Evolutionary conservation across 2,113 vertebrate species (phyloP).

Genomic region (Sinocyclocheilus anophthalmus): DNA sequence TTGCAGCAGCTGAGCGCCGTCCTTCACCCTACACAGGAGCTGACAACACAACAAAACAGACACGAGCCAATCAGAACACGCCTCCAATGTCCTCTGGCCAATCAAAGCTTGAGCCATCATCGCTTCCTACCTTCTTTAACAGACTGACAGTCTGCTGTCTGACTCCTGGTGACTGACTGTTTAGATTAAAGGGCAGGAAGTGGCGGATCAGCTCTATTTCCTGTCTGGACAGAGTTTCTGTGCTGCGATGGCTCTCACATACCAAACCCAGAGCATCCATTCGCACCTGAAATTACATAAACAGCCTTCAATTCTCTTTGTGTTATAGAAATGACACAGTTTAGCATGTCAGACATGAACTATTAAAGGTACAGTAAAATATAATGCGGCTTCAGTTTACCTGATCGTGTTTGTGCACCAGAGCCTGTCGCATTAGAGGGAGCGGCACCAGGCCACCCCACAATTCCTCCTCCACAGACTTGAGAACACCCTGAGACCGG

Average conservation of each 20-base stretch:
- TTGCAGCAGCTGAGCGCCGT: slow-evolving; percentile 86
- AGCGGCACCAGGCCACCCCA: slow-evolving; percentile 82
- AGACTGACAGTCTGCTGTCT: slow-evolving; percentile 88
- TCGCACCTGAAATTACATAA: slow-evolving; percentile 77
- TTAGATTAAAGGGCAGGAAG: slow-evolving; percentile 87
- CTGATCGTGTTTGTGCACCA: slow-evolving; percentile 91
- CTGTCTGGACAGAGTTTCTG: slow-evolving; percentile 81
- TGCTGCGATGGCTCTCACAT: slow-evolving; percentile 91
- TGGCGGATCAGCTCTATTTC: slow-evolving; percentile 86
- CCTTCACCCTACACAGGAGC: slow-evolving; percentile 88
- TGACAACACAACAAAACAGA: slow-evolving; percentile 59
- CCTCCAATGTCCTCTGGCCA: neutral
- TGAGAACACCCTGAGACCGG: slow-evolving; percentile 84
- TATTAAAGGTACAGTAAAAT: neutral
- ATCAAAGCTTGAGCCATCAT: neutral
- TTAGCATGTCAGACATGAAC: neutral
- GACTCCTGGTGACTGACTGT: slow-evolving; percentile 85
- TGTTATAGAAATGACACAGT: neutral
- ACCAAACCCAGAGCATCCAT: slow-evolving; percentile 92
- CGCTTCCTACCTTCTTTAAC: slow-evolving; percentile 85
- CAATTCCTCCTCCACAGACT: slow-evolving; percentile 71
- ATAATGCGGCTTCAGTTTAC: slow-evolving; percentile 66
- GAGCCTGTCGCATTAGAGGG: slow-evolving; percentile 80
- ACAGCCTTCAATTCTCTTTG: neutral
- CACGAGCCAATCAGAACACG: slow-evolving; percentile 43